Evolutionary conservation across 2,888 invertebrate genomes (phyloP).

Genomic region (Byasa hedistus): DNA sequence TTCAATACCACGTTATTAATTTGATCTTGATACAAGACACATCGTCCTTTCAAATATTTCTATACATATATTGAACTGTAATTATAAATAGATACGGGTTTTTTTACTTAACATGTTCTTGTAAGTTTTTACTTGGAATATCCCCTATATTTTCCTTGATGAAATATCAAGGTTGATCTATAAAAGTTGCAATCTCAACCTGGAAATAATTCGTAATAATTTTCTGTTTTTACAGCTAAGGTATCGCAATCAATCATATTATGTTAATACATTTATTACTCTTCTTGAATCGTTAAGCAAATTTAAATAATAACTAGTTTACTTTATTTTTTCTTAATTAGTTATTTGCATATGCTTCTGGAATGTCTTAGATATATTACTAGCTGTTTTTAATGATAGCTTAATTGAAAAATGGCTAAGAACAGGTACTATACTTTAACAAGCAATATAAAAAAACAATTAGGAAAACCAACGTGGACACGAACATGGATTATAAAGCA

Average conservation of each 20-base stretch:
- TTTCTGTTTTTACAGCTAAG: neutral
- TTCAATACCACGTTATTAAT: neutral
- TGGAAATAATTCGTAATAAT: neutral
- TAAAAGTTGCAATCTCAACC: neutral
- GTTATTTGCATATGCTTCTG: neutral
- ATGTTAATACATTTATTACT: neutral
- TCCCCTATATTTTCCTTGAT: neutral
- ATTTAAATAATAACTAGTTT: neutral
- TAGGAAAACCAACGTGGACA: no score
- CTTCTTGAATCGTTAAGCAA: neutral
- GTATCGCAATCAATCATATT: neutral
- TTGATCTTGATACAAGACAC: no score
- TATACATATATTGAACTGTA: neutral
- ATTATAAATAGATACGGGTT: neutral
- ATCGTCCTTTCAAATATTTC: neutral
- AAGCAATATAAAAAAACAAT: no score
- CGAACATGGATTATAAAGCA: no score
- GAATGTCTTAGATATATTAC: neutral
- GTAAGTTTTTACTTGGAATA: neutral
- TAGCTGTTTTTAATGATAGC: neutral
- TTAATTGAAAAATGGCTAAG: no score
- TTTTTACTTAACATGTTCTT: neutral
- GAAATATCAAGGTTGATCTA: neutral
- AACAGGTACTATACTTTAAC: no score
- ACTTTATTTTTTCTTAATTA: neutral